Evolutionary conservation across 2,797 vertebrate genomes (phyloP).

Genomic region (Poecilia wingei): DNA sequence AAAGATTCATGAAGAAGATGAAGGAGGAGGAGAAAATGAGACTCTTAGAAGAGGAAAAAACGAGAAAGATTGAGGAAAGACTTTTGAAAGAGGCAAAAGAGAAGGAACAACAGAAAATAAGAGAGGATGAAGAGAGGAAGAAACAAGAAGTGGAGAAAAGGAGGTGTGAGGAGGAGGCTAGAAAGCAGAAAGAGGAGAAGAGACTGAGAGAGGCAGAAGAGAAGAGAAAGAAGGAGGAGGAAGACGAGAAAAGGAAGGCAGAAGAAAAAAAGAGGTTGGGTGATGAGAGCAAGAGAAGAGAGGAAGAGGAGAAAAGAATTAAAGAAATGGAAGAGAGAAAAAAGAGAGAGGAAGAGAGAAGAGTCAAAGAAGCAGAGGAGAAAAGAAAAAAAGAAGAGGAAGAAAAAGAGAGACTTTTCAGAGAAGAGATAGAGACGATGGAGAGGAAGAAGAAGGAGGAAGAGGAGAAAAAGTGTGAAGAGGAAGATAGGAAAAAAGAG

Average conservation of each 20-base stretch:
- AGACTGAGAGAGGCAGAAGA: slow-evolving; percentile 13
- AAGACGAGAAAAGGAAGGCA: slow-evolving; percentile 18
- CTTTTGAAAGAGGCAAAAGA: slow-evolving; percentile 24
- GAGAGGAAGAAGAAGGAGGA: background rate
- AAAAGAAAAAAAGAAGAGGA: slow-evolving; percentile 20
- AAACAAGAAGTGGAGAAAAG: slow-evolving; percentile 2
- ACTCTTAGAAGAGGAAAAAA: slow-evolving; percentile 41
- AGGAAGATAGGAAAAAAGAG: slow-evolving; percentile 1
- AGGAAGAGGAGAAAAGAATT: slow-evolving; percentile 14
- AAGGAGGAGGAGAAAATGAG: slow-evolving; percentile 59
- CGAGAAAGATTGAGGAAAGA: slow-evolving; percentile 40
- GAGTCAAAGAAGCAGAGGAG: slow-evolving; percentile 21
- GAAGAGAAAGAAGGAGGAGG: slow-evolving; percentile 29
- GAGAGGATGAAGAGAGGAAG: slow-evolving; percentile 20
- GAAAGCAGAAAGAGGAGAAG: slow-evolving; percentile 10
- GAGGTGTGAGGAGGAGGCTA: slow-evolving; percentile 9
- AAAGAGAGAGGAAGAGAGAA: slow-evolving; percentile 19
- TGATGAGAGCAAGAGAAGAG: background rate
- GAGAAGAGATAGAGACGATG: slow-evolving; percentile 12
- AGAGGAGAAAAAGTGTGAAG: slow-evolving; percentile 12
- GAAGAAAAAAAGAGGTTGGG: slow-evolving; percentile 1
- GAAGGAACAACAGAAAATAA: slow-evolving; percentile 23
- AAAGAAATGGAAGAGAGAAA: slow-evolving; percentile 29
- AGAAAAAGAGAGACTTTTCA: slow-evolving; percentile 2
- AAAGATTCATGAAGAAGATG: slow-evolving; percentile 46